A percentile compares a stretch with the other conserved stretches of the same genome.
Evolutionary conservation across 1,140 invertebrate species (phyloP).

Genomic region (Arion vulgaris): DNA sequence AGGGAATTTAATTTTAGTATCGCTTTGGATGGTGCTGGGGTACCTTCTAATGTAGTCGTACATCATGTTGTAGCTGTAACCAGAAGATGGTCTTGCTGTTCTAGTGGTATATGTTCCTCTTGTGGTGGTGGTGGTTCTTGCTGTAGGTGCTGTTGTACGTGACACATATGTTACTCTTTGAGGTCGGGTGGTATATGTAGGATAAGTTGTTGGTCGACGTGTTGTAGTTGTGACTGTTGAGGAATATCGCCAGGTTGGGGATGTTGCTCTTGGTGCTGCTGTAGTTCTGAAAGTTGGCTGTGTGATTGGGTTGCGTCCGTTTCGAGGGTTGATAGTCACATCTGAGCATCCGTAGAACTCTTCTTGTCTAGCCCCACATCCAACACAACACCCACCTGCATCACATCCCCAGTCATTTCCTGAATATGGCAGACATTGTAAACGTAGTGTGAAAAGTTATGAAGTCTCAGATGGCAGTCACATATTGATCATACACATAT

Average conservation of each 20-base stretch:
- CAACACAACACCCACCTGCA: slow-evolving; percentile 32
- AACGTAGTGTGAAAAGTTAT: neutral
- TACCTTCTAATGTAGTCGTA: neutral
- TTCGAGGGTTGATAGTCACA: slow-evolving; percentile 42
- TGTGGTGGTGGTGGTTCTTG: neutral
- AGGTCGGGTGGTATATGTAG: neutral
- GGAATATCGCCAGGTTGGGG: neutral
- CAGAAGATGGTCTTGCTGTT: neutral
- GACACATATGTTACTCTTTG: neutral
- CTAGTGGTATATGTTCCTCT: neutral
- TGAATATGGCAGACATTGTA: neutral
- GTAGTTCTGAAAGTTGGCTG: neutral
- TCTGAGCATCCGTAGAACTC: slow-evolving; percentile 60
- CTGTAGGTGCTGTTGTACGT: neutral
- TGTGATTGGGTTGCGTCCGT: neutral
- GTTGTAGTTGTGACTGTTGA: neutral
- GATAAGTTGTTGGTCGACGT: neutral
- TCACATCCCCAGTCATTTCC: slow-evolving; percentile 50
- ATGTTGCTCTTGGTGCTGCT: neutral
- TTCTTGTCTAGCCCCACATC: slow-evolving; percentile 52
- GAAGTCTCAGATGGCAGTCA: neutral
- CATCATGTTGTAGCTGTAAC: neutral
- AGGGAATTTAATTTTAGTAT: neutral
- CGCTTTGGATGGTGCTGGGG: neutral
- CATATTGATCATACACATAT: neutral